Evolutionary conservation across 2,797 vertebrate genomes (phyloP).

Genomic region (Picus viridis): DNA sequence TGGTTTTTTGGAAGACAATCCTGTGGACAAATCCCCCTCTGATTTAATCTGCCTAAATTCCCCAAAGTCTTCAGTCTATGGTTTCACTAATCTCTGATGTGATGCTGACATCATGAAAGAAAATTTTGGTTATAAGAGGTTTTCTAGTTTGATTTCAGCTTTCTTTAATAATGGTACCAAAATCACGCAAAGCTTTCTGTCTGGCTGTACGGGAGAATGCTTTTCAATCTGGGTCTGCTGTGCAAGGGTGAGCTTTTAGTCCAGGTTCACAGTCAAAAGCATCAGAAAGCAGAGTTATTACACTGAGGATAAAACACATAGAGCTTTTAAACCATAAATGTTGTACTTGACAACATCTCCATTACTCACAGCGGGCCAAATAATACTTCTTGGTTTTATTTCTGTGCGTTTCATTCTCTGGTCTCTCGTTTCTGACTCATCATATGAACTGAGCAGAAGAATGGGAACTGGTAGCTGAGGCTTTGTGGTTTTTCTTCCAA

Average conservation of each 20-base stretch:
- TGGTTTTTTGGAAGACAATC: too few species aligned
- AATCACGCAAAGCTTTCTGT: background rate
- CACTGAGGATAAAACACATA: background rate
- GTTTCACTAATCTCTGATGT: too few species aligned
- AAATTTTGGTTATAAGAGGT: too few species aligned
- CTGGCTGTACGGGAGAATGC: background rate
- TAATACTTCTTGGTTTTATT: background rate
- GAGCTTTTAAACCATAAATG: background rate
- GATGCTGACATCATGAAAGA: too few species aligned
- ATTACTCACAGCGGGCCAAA: background rate
- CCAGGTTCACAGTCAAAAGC: constrained; percentile 2
- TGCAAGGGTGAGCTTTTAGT: constrained; percentile 8
- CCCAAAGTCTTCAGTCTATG: too few species aligned
- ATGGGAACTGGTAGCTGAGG: background rate
- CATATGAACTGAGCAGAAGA: background rate
- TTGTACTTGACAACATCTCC: background rate
- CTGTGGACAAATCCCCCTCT: too few species aligned
- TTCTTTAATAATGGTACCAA: background rate
- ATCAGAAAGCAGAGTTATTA: background rate
- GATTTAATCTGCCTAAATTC: too few species aligned
- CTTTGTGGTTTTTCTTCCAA: background rate
- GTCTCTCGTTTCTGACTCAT: constrained; percentile 26
- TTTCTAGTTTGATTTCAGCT: background rate
- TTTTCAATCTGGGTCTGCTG: background rate
- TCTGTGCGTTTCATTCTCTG: background rate